Conservation (phyloP, 2,113 vertebrate genomes). For the Ochotona curzoniae region DNA sequence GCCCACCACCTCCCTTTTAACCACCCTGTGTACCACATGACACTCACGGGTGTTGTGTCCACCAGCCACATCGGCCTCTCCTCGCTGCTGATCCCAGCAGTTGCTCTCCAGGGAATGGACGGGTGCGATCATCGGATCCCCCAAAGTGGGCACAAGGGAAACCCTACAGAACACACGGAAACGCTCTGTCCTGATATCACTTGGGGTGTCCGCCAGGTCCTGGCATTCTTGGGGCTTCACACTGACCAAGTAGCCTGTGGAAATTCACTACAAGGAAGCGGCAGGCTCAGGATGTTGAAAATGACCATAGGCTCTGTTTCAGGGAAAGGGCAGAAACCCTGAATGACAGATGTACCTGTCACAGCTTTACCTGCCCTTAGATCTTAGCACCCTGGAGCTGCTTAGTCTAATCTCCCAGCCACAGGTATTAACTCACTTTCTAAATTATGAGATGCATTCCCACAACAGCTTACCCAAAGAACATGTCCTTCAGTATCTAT, state of each 20-base stretch:
- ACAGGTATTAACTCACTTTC: neutral
- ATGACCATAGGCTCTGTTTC: accelerated
- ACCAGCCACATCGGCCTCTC: neutral
- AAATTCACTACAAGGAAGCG: neutral
- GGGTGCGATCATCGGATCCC: no score
- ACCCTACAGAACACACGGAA: neutral
- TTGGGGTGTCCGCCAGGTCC: neutral
- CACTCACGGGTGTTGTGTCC: neutral
- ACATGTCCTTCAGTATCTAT: neutral
- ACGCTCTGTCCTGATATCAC: accelerated
- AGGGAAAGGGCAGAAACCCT: accelerated
- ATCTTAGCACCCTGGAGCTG: neutral
- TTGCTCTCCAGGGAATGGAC: neutral
- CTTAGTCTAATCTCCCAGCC: neutral
- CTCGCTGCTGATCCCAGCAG: neutral
- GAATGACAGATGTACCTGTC: no score
- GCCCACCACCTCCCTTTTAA: neutral
- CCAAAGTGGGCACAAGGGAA: neutral
- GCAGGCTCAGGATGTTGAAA: neutral
- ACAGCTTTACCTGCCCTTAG: neutral
- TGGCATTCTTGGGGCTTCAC: accelerated
- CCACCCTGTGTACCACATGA: neutral
- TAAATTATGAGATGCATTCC: neutral
- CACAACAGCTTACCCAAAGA: neutral
- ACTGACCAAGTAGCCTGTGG: accelerated